These are phyloP conservation scores for Vimba vimba DNA, from an alignment of 2,113 vertebrate species.

Conservation along the genomic window DNA sequence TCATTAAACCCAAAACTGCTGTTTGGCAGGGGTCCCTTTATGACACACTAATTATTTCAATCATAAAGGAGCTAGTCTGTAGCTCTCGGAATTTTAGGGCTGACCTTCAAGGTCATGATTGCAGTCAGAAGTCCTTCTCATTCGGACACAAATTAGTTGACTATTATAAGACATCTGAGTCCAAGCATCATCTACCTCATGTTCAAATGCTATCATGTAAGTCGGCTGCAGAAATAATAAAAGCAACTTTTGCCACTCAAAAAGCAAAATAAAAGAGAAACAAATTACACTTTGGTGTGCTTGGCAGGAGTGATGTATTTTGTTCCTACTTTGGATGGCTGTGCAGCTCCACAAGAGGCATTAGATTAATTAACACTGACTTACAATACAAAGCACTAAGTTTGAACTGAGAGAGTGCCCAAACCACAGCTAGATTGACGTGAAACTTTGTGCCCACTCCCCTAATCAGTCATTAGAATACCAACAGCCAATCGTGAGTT, in stretches of 20 bases:
- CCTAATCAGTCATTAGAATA: conserved; percentile 68
- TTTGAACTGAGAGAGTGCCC: conserved; percentile 68
- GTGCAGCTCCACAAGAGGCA: conserved; percentile 68
- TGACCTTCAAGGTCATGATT: conserved; percentile 20
- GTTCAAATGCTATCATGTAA: background rate
- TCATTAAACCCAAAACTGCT: conserved; percentile 73
- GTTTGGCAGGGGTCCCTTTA: conserved; percentile 68
- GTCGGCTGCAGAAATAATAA: conserved; percentile 1
- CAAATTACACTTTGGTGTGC: conserved; percentile 50
- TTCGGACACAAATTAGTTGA: conserved; percentile 2
- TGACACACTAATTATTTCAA: conserved; percentile 70
- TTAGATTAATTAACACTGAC: conserved; percentile 81
- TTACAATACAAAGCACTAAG: conserved; percentile 75
- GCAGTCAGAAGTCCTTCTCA: conserved; percentile 19
- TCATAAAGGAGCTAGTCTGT: conserved; percentile 66
- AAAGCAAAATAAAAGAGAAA: conserved; percentile 45
- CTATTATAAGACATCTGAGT: background rate
- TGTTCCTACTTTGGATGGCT: conserved; percentile 58
- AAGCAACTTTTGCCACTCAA: background rate
- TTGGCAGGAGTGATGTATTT: conserved; percentile 42
- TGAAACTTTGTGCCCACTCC: conserved; percentile 71
- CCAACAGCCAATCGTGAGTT: conserved; percentile 56
- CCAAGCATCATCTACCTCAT: background rate
- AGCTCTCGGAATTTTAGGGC: conserved; percentile 53
- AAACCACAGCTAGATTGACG: conserved; percentile 71